phyloP scores from a whole-genome alignment of 2,113 vertebrate species.

The Toxostoma redivivum region DNA sequence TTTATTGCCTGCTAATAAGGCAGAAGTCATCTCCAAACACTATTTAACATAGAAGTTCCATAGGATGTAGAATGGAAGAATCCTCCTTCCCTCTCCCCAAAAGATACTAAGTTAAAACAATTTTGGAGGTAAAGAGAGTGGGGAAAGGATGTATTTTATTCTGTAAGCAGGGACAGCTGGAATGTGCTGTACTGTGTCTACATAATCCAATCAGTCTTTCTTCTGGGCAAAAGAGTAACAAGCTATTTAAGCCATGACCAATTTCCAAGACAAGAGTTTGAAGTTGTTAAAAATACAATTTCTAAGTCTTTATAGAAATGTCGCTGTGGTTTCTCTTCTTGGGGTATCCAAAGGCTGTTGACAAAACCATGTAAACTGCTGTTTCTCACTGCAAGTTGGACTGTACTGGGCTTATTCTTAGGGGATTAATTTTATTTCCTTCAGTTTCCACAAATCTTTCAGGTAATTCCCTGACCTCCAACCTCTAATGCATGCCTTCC shows the following conservation, averaged over 20 bases:
- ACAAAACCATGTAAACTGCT: not conserved
- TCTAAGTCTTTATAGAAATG: constrained; percentile 43
- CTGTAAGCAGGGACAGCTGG: constrained; percentile 1
- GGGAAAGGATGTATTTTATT: not conserved
- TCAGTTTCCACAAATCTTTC: not conserved
- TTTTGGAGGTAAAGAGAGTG: not conserved
- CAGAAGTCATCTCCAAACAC: constrained; percentile 9
- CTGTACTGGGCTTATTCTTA: not conserved
- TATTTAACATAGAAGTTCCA: constrained; percentile 18
- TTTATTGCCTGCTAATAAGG: not conserved
- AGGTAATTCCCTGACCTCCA: not conserved
- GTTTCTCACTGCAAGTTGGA: not conserved
- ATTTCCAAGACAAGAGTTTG: constrained; percentile 30
- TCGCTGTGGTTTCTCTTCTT: constrained; percentile 25
- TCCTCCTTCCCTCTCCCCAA: not conserved
- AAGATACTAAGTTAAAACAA: not conserved
- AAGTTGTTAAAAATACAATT: constrained; percentile 41
- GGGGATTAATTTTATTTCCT: not conserved
- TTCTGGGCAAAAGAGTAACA: not conserved
- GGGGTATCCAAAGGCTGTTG: not conserved
- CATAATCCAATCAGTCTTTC: constrained; percentile 20
- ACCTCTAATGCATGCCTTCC: not conserved
- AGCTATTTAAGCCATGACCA: constrained; percentile 28
- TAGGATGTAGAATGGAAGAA: not conserved
- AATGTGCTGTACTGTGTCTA: not conserved